These are phyloP conservation scores for Lethrus apterus DNA, from an alignment of 1,140 invertebrate genomes.

Conservation along the genomic window DNA sequence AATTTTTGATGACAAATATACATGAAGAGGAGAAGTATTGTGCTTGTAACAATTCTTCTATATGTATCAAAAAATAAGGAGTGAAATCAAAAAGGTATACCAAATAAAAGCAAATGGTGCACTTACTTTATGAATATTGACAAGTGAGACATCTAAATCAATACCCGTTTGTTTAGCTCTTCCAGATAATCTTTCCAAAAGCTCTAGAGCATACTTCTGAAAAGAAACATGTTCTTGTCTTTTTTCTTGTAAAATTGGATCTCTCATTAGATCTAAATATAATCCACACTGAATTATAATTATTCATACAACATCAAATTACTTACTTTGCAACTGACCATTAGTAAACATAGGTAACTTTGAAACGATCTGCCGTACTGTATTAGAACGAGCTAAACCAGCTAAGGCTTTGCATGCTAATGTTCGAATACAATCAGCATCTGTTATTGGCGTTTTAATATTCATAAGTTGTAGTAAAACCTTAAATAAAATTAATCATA, in stretches of 20 bases:
- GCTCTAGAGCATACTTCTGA: slow-evolving; percentile 87
- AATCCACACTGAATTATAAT: slow-evolving; percentile 8
- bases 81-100: no score
- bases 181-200: slow-evolving; percentile 87
- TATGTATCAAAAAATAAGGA: no score
- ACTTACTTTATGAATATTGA: slow-evolving; percentile 72
- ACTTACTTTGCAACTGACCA: slow-evolving; percentile 80
- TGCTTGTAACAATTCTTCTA: no score
- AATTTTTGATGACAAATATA: background rate
- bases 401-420: slow-evolving; percentile 87
- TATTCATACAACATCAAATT: slow-evolving; percentile 7
- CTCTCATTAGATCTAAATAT: slow-evolving; percentile 77
- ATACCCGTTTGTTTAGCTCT: slow-evolving; percentile 73
- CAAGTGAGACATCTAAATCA: slow-evolving; percentile 75
- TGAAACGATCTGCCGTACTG: slow-evolving; percentile 89
- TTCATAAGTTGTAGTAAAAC: slow-evolving; percentile 69
- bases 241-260: slow-evolving; percentile 94
- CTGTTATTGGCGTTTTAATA: slow-evolving; percentile 90
- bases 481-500: slow-evolving; percentile 27
- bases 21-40: background rate
- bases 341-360: slow-evolving; percentile 92
- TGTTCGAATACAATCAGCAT: slow-evolving; percentile 89
- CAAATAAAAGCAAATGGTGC: slow-evolving; percentile 18
- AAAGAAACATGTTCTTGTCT: slow-evolving; percentile 91
- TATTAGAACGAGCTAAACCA: slow-evolving; percentile 84